Conservation (phyloP, 2,797 vertebrate genomes). For the Sebastiscus albofasciatus region DNA sequence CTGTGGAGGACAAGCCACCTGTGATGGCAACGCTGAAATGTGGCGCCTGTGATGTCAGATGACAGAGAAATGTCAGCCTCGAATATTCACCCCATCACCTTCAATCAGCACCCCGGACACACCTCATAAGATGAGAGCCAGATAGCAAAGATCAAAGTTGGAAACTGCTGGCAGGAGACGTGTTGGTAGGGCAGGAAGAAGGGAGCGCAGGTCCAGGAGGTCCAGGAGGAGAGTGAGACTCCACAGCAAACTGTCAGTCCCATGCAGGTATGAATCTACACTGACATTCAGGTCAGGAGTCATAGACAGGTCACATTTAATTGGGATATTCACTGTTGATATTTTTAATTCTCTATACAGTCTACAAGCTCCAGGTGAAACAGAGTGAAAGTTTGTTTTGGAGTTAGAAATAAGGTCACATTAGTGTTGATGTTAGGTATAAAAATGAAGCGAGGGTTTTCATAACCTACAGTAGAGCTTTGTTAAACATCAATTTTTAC, state of each 20-base stretch:
- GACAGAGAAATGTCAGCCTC: constrained; percentile 65
- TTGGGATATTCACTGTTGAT: constrained; percentile 1
- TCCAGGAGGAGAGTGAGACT: background rate
- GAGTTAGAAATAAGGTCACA: background rate
- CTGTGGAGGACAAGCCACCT: constrained; percentile 18
- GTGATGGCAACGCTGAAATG: constrained; percentile 15
- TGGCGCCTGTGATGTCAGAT: constrained; percentile 61
- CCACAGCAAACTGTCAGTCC: background rate
- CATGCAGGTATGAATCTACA: constrained; percentile 3
- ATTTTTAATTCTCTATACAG: background rate
- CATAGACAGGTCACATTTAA: constrained; percentile 13
- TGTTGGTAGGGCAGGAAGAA: constrained; percentile 12
- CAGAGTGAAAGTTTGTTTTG: background rate
- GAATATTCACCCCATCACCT: constrained; percentile 66
- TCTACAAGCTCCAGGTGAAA: background rate
- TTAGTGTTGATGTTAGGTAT: background rate
- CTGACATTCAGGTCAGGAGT: constrained; percentile 17
- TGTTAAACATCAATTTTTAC: background rate
- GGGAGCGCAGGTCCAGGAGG: constrained; percentile 10
- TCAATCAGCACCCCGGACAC: constrained; percentile 51
- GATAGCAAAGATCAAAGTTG: constrained; percentile 68
- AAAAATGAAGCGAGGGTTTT: background rate
- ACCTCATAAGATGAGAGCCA: constrained; percentile 55
- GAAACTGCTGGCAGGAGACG: constrained; percentile 44
- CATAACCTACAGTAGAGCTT: background rate